A percentile compares a stretch with the other conserved stretches of the same genome.
phyloP scores from a whole-genome alignment of 1,140 invertebrate species.

The Hycleus cichorii region DNA sequence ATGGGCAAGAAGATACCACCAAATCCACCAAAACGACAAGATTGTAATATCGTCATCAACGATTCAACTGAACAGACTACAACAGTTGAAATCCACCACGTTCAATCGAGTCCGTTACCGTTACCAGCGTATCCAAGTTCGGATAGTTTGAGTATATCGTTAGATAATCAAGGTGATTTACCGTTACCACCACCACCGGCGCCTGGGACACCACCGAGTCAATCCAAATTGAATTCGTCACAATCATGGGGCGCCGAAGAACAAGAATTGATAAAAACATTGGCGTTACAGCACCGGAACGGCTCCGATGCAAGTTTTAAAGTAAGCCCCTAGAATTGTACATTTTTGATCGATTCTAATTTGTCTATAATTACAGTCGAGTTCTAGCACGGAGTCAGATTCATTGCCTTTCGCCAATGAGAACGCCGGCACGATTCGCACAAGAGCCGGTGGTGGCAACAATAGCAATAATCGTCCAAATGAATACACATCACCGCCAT shows the following conservation, averaged over 20 bases:
- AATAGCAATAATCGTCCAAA: constrained; percentile 34
- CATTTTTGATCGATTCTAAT: too few species aligned
- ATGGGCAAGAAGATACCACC: constrained; percentile 70
- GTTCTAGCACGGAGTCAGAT: constrained; percentile 92
- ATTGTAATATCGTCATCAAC: constrained; percentile 8
- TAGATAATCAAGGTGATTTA: constrained; percentile 50
- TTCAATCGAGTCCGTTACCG: constrained; percentile 47
- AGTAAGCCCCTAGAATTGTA: constrained; percentile 42
- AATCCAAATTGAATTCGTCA: constrained; percentile 46
- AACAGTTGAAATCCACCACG: constrained; percentile 57
- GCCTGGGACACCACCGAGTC: constrained; percentile 44
- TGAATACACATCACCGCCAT: constrained; percentile 44
- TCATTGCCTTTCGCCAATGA: constrained; percentile 98
- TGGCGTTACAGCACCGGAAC: constrained; percentile 63
- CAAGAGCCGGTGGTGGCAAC: constrained; percentile 45
- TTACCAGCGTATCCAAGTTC: constrained; percentile 54
- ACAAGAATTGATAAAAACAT: constrained; percentile 53
- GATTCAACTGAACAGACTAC: constrained; percentile 41
- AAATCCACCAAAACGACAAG: constrained; percentile 72
- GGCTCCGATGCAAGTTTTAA: constrained; percentile 82
- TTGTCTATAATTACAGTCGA: constrained; percentile 57
- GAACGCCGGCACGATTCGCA: constrained; percentile 96
- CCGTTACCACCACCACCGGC: constrained; percentile 52
- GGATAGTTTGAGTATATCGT: constrained; percentile 49
- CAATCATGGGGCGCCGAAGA: constrained; percentile 52